A percentile compares a stretch with the other conserved stretches of the same genome.
These are phyloP conservation scores for Capreolus pygargus DNA, from an alignment of 2,113 vertebrate genomes.

Conservation along the genomic window DNA sequence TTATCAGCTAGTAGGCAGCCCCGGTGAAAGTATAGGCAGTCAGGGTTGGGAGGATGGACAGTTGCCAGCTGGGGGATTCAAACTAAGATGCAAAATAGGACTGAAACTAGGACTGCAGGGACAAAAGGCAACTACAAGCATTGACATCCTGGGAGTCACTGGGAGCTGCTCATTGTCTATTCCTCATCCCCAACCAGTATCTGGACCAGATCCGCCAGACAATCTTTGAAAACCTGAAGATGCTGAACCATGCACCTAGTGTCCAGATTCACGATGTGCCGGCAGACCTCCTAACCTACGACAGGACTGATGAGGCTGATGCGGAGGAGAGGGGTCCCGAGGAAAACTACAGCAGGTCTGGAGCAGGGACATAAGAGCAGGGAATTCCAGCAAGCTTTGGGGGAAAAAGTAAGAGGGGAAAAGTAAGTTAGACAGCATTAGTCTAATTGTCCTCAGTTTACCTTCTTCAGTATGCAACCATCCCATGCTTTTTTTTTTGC, in stretches of 20 bases:
- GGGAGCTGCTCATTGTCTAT: background rate
- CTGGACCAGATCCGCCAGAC: constrained; percentile 98
- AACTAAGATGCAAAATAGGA: background rate
- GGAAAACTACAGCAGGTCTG: constrained; percentile 93
- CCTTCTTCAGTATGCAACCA: background rate
- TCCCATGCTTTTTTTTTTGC: background rate
- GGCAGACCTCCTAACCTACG: constrained; percentile 94
- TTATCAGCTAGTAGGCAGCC: background rate
- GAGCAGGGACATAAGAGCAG: background rate
- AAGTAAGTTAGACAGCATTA: background rate
- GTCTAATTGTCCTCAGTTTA: background rate
- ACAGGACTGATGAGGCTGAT: constrained; percentile 94
- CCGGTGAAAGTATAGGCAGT: background rate
- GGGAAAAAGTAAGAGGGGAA: background rate
- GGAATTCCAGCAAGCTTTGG: background rate
- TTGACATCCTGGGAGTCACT: background rate
- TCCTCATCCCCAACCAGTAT: constrained; percentile 83
- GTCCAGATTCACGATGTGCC: constrained; percentile 99
- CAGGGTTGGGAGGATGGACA: background rate
- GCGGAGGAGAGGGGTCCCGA: constrained; percentile 94
- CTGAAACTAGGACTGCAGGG: background rate
- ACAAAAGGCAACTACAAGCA: background rate
- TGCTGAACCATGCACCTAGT: constrained; percentile 97
- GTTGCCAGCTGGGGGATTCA: background rate
- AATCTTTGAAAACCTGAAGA: constrained; percentile 98